A percentile compares a stretch with the other conserved stretches of the same genome.
These are phyloP conservation scores for Sphecodes monilicornis DNA, from an alignment of 2,888 invertebrate genomes.

Conservation along the genomic window DNA sequence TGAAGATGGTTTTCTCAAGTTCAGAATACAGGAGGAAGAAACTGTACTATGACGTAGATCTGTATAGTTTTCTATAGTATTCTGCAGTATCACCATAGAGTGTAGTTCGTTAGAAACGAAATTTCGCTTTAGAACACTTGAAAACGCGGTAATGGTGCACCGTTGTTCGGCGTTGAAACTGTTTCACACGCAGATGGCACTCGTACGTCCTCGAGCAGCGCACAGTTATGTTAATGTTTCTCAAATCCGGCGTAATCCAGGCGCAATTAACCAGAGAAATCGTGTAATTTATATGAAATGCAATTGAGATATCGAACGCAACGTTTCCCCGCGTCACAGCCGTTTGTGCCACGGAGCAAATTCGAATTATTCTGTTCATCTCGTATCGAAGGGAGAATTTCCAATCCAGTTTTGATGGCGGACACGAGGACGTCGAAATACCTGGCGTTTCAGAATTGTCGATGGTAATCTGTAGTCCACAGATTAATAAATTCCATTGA, in stretches of 20 bases:
- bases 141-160: background rate
- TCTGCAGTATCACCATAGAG: background rate
- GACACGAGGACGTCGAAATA: background rate
- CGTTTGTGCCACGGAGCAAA: background rate
- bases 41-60: too few species aligned
- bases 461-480: background rate
- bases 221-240: conserved; percentile 11
- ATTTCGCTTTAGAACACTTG: background rate
- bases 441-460: background rate
- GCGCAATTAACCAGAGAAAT: conserved; percentile 6
- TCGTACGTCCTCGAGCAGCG: background rate
- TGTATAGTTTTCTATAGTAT: too few species aligned
- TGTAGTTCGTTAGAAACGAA: background rate
- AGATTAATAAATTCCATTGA: conserved; percentile 20
- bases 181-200: background rate
- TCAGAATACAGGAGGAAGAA: too few species aligned
- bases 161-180: background rate
- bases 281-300: conserved; percentile 2
- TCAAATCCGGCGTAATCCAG: conserved; percentile 3
- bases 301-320: background rate
- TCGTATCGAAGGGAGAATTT: background rate
- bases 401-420: background rate
- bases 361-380: conserved; percentile 3
- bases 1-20: too few species aligned
- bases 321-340: background rate